Base-by-base conservation (phyloP, 2,113 vertebrate genomes). In the human (Homo sapiens) region DNA sequence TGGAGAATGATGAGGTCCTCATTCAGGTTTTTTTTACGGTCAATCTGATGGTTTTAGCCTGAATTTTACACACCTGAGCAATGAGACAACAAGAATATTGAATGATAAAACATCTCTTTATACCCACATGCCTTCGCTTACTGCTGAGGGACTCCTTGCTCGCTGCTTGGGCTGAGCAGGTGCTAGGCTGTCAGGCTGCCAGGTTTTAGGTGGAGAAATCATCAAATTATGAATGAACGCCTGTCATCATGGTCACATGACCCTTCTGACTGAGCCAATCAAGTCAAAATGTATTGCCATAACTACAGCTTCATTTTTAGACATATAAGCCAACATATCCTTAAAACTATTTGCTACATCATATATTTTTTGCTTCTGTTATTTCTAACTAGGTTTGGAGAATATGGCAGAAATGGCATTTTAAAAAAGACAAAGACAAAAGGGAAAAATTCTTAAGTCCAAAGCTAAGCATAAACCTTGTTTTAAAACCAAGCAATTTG, bases 181-280 rank as follows among this genome's bases (percentile, higher is more conserved):
- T 96, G 96, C 90, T 86, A 59, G 81, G 92, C 92, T 97, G 95
- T 96, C 95, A 94, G 84, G 66, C 92, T 98, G 94, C 97, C 90
- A 97, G 90, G 83, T 40, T 97, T 85, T 96, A 93, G 94, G 95
- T 96, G 88, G 84, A 93, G 57, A 96, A 96, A 64, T 93, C 96
- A 90, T 97, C 92, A 95, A 82, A 94, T 97, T 96, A 95, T 97
- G 97, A 97, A 98, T 96, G 94, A 97, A 83, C 0, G 30, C 72
- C 93, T 97, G 97, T 94, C 95, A 89, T 90, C 40, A 25, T 23
- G 27, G 96, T 97, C 97, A 96, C 86, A 7, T 97, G 97, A 25
- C 61, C 68, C 76, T 75, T 96, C 89, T 89, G 88, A 70, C 85
- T 35, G n/a, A 86, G 78, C 48, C 61, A n/a, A 64, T 89, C 48